These are phyloP conservation scores for Isurus oxyrinchus DNA, from an alignment of 2,113 vertebrate genomes.

Conservation along the genomic window DNA sequence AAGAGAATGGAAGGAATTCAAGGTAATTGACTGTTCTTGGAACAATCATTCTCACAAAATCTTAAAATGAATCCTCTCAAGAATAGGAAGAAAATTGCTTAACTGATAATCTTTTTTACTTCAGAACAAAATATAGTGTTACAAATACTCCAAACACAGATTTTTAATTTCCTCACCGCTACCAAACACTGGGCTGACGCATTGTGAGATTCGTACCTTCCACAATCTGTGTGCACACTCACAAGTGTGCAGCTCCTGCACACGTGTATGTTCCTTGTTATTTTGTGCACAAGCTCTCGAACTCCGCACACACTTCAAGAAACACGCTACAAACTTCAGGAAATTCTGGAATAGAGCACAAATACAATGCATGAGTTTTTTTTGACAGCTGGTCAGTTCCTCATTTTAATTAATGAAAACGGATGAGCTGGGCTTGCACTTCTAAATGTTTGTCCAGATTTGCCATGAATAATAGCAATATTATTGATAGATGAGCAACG, in stretches of 20 bases:
- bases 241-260: not conserved
- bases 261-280: not conserved
- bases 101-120: not conserved
- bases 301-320: not conserved
- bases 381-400: not conserved
- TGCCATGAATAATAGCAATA: not conserved
- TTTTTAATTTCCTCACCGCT: not conserved
- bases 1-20: slow-evolving; percentile 22
- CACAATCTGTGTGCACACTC: not conserved
- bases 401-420: not conserved
- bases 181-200: not conserved
- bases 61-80: not conserved
- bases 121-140: not conserved
- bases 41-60: not conserved
- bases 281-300: not conserved
- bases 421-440: not conserved
- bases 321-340: not conserved
- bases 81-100: not conserved
- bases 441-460: not conserved
- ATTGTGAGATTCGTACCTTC: not conserved
- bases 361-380: not conserved
- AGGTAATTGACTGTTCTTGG: slow-evolving; percentile 13
- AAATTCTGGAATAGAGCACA: not conserved
- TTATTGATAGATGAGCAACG: not conserved
- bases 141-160: not conserved